Percentiles rank a stretch among this genome's conserved stretches.
These are phyloP conservation scores for Taphrorychus bicolor DNA, from an alignment of 2,888 invertebrate species.

Conservation along the genomic window DNA sequence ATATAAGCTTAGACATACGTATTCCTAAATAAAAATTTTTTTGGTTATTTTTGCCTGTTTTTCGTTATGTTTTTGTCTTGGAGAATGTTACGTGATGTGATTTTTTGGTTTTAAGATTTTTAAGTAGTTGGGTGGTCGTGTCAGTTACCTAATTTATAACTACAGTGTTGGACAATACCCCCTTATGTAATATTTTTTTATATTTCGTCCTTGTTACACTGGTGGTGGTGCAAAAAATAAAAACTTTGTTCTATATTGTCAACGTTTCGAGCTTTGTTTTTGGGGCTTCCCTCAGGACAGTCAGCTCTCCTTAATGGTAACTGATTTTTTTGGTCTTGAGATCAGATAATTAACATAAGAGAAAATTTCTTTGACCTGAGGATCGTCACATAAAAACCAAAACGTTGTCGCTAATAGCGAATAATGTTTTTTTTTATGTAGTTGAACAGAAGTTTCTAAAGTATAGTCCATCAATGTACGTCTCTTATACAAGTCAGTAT, in stretches of 20 bases:
- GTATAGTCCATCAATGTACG: neutral
- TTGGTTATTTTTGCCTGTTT: constrained; percentile 29
- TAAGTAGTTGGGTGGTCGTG: constrained; percentile 5
- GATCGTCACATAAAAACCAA: no score
- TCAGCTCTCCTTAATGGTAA: no score
- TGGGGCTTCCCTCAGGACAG: no score
- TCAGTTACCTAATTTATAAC: neutral
- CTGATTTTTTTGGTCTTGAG: no score
- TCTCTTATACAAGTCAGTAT: neutral
- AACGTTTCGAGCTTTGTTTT: no score
- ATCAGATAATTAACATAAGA: no score
- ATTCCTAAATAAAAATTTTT: neutral
- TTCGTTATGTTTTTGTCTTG: constrained; percentile 36
- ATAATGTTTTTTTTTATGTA: neutral
- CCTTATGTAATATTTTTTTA: neutral
- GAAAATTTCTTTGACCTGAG: no score
- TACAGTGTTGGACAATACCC: neutral
- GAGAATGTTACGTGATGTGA: neutral
- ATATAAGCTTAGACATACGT: neutral
- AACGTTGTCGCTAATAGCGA: no score
- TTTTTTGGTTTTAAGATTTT: neutral
- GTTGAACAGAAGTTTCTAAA: neutral
- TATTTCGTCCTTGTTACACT: no score
- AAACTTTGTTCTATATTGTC: no score
- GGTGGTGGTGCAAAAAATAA: no score